phyloP scores from a whole-genome alignment of 2,113 vertebrate genomes.

The Albula glossodonta region DNA sequence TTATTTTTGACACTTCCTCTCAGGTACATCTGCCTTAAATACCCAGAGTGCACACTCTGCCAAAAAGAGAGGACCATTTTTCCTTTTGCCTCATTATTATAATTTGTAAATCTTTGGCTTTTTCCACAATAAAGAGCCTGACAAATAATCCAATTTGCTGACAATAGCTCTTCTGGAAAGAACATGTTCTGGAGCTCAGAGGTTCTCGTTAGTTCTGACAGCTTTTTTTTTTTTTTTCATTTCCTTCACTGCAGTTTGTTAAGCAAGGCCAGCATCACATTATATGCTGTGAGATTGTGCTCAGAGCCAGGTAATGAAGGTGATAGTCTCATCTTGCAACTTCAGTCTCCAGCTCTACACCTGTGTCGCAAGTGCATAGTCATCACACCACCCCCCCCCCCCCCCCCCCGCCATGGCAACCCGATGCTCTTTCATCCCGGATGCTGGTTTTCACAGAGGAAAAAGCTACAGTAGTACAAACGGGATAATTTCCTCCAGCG shows the following conservation, averaged over 20 bases:
- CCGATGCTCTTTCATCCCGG: slow-evolving; percentile 15
- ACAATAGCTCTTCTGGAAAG: slow-evolving; percentile 17
- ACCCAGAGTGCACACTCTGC: neutral
- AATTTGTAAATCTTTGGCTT: neutral
- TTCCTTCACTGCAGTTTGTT: neutral
- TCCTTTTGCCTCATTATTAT: neutral
- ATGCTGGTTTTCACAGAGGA: neutral
- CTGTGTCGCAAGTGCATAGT: neutral
- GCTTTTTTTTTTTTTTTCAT: neutral
- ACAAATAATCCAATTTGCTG: slow-evolving; percentile 1
- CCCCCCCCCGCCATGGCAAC: slow-evolving; percentile 38
- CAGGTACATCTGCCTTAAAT: neutral
- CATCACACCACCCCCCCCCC: neutral
- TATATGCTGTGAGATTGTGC: slow-evolving; percentile 23
- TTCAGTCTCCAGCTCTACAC: neutral
- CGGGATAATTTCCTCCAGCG: neutral
- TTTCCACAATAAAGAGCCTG: neutral
- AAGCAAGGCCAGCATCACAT: neutral
- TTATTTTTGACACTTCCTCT: neutral
- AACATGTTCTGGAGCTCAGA: neutral
- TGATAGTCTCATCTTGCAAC: slow-evolving; percentile 8
- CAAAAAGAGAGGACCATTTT: neutral
- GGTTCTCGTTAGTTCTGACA: neutral
- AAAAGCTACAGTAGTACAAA: slow-evolving; percentile 16
- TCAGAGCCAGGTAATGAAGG: slow-evolving; percentile 28